Base-by-base conservation (phyloP, 2,113 vertebrate species). In the Pterocles orientalis region DNA sequence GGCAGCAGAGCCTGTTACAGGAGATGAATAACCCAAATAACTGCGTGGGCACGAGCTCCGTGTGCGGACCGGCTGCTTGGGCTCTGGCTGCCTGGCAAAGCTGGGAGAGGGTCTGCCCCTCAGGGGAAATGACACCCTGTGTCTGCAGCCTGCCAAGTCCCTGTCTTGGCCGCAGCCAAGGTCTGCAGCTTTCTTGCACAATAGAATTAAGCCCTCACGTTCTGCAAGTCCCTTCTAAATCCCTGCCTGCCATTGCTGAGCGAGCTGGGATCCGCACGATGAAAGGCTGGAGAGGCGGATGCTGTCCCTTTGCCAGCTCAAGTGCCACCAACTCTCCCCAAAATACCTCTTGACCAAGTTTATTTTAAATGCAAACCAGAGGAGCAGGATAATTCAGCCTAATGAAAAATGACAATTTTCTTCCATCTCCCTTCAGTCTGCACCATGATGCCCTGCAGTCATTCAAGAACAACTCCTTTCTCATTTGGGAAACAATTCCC, bases 1-100 rank as follows among this genome's bases (percentile, higher is more conserved):
- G 94, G 91, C 87, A 91, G 95, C 89, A 69, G 95, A 93, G 92
- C 71, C 94, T 82, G 93, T 65, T 88, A 17, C 36, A 57, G 93
- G 53, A 86, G 95, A 93, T 92, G 88, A 93, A 93, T 61, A 92
- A 96, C 79, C 94, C 91, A 68, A 68, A 93, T 3, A 70, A 20
- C 33, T 66, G 87, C 18, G 88, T 92, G 87, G 88, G 94, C 78
- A 87, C 1, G 1, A 78, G 86, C 60, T 66, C 54, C 5, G 9
- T 1, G n/a, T 34, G 68, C 28, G 19, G 79, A 64, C 11, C 0
- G 4, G 61, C 82, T 68, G 61, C 41, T 48, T 29, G 54, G 31
- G 64, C 60, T 65, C 58, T 11, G 47, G 36, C 84, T 75, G 33
- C 54, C n/a, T 31, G 76, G 82, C 39, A 26, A 71, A 68, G 60